Base-by-base conservation (phyloP, 2,888 invertebrate species). In the Dexiosoma caninum region DNA sequence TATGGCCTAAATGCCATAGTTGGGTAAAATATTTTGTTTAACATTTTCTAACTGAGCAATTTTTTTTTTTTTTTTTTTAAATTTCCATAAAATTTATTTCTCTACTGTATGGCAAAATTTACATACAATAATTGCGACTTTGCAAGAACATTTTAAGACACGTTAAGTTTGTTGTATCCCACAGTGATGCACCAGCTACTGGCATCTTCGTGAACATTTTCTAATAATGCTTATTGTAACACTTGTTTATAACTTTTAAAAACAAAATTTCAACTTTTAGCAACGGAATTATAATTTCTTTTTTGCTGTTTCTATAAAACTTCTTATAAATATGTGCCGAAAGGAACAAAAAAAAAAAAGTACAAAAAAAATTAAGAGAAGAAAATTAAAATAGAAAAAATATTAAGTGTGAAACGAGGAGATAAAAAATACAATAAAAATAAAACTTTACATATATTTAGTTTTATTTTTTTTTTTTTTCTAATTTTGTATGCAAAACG, bases 141-240 rank as follows among this genome's bases (percentile, higher is more conserved):
- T n/a, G n/a, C n/a, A n/a, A n/a, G n/a, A n/a, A n/a, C n/a, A n/a
- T n/a, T n/a, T n/a, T n/a, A n/a, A n/a, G n/a, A n/a, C n/a, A n/a
- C n/a, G n/a, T n/a, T n/a, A 66, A 66, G 12, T 57, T 44, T 23
- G 8, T 23, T 27, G 37, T 35, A 46, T 6, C 57, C 46, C 23
- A 57, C 12, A 70, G 16, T 37, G 16, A 21, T 46, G 19, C 27
- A 32, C 1, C n/a, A 21, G 42, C 14, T 3, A 16, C 37, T 27
- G 23, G 5, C 30, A 30, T 46, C 57, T 57, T 57, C 35, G 44
- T 59, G 27, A 27, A 35, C 57, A 57, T 30, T 21, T 66, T 57
- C 64, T 46, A 74, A 74, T 74, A 74, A 64, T 46, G 19, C 64
- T 66, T 57, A 66, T 57, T 66, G 57, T 21, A 74, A 40, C 74